A percentile compares a stretch with the other conserved stretches of the same genome.
phyloP scores from a whole-genome alignment of 2,113 vertebrate genomes.

The Oenanthe melanoleuca region DNA sequence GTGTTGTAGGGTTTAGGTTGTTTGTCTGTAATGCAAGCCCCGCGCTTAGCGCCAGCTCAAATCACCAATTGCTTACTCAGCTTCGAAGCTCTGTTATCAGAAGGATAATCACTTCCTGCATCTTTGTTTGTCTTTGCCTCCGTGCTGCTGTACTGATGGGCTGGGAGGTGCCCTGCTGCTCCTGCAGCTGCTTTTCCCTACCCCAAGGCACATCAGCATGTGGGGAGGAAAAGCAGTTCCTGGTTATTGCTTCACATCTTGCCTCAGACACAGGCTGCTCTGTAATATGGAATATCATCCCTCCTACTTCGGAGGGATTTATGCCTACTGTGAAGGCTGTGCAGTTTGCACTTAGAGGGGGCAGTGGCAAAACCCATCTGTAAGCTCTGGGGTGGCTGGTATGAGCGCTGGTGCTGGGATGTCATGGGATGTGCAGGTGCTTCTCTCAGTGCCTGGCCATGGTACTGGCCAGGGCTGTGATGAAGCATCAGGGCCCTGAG shows the following conservation, averaged over 20 bases:
- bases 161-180: neutral
- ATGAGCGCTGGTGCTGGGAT: neutral
- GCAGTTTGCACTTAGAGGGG: neutral
- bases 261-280: neutral
- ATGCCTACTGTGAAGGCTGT: neutral
- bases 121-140: slow-evolving; percentile 13
- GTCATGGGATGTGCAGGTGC: accelerated
- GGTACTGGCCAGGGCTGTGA: neutral
- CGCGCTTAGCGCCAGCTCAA: neutral
- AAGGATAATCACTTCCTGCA: slow-evolving; percentile 25
- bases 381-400: neutral
- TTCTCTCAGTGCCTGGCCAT: neutral
- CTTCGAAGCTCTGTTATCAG: slow-evolving; percentile 9
- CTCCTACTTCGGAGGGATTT: neutral
- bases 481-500: neutral
- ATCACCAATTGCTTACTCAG: slow-evolving; percentile 23
- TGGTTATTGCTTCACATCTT: neutral
- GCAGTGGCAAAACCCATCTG: neutral
- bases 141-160: neutral
- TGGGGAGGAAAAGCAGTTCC: neutral
- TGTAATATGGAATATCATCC: neutral
- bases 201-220: neutral
- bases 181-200: slow-evolving; percentile 36
- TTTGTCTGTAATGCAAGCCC: neutral
- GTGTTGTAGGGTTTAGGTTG: neutral